phyloP scores from a whole-genome alignment of 1,140 invertebrate genomes.

The Augochlora pura region DNA sequence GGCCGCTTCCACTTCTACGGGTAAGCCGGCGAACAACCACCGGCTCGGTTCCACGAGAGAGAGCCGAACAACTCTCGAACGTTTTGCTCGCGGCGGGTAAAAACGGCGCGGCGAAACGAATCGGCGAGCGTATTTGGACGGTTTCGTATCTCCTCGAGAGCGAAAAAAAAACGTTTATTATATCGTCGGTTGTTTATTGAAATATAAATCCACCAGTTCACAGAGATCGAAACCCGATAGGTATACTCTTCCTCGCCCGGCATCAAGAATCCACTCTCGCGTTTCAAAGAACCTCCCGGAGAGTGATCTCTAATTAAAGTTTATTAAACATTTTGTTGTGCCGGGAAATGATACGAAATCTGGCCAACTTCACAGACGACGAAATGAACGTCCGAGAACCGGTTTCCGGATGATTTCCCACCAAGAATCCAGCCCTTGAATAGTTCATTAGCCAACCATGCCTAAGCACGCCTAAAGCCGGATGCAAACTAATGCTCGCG shows the following conservation, averaged over 20 bases:
- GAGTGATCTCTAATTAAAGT: too few species aligned
- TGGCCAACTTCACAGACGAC: too few species aligned
- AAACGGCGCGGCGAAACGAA: not conserved
- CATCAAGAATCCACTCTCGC: too few species aligned
- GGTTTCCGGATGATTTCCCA: not conserved
- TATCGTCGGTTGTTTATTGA: too few species aligned
- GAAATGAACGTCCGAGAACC: not conserved
- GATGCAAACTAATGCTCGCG: conserved; percentile 5
- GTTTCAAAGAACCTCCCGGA: too few species aligned
- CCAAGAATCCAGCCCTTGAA: not conserved
- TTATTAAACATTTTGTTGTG: too few species aligned
- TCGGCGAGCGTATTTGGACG: not conserved
- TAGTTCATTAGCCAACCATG: conserved; percentile 36
- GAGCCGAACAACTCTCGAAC: not conserved
- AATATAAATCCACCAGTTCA: too few species aligned
- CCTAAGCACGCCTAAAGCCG: conserved; percentile 17
- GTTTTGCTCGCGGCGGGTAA: not conserved
- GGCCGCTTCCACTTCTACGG: not conserved
- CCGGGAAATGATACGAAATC: too few species aligned
- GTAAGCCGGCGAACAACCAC: not conserved
- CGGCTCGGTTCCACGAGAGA: not conserved
- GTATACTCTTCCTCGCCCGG: too few species aligned
- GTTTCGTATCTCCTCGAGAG: too few species aligned
- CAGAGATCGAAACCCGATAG: too few species aligned
- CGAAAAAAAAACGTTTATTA: not conserved